Conservation (phyloP, 1,140 invertebrate genomes). For the Geopemphigus sp. region DNA sequence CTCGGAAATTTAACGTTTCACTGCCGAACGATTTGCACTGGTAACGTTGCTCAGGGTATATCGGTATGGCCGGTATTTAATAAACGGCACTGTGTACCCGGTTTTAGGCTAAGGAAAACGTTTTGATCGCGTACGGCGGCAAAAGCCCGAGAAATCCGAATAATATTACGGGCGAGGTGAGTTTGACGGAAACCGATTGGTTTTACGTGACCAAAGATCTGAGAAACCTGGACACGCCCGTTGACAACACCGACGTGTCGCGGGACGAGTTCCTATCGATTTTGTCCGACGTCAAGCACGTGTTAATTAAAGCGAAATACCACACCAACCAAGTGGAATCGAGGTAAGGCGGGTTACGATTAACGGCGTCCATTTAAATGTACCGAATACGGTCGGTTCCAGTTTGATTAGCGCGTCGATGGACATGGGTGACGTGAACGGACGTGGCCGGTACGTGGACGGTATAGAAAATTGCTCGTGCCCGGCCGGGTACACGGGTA, state of each 20-base stretch:
- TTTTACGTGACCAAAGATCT: constrained; percentile 67
- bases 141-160: constrained; percentile 1
- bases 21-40: no score
- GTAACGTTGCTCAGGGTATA: no score
- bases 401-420: constrained; percentile 51
- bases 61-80: no score
- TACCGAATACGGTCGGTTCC: no score
- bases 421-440: constrained; percentile 51
- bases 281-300: constrained; percentile 72
- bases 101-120: constrained; percentile 47
- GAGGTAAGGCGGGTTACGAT: no score
- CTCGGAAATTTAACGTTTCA: no score
- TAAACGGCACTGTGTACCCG: background rate
- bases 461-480: constrained; percentile 62
- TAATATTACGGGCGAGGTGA: constrained; percentile 55
- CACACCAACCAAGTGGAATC: constrained; percentile 92
- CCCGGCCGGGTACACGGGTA: constrained; percentile 68
- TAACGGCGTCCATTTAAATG: no score
- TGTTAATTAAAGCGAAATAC: constrained; percentile 87
- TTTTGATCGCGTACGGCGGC: constrained; percentile 31
- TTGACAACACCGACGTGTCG: constrained; percentile 62
- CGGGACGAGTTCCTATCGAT: constrained; percentile 80
- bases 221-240: constrained; percentile 61
- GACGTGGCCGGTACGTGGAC: constrained; percentile 51
- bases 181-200: constrained; percentile 71